Evolutionary conservation across 2,113 vertebrate species (phyloP).

Genomic region (Xiphias gladius): DNA sequence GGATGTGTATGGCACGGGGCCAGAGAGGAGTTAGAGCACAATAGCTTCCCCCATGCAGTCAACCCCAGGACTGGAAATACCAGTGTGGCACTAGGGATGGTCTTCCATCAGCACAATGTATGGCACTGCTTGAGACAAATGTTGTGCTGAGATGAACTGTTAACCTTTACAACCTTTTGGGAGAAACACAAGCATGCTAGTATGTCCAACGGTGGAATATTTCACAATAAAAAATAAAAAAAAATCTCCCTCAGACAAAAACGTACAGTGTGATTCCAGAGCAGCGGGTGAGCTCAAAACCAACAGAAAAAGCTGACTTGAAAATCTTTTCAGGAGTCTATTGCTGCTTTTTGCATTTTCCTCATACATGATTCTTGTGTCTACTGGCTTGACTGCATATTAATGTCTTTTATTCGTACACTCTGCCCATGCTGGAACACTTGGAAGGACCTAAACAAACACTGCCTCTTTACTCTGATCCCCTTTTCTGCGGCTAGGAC

Average conservation of each 20-base stretch:
- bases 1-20: conserved; percentile 78
- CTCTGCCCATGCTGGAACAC: conserved; percentile 25
- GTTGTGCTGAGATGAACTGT: conserved; percentile 63
- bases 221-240: conserved; percentile 43
- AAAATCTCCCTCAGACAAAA: conserved; percentile 28
- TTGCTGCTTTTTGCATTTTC: conserved; percentile 13
- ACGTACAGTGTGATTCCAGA: conserved; percentile 16
- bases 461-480: conserved; percentile 39
- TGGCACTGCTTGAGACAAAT: conserved; percentile 72
- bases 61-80: conserved; percentile 78
- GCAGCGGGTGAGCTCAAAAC: neutral
- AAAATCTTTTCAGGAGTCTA: conserved; percentile 1
- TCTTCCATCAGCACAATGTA: conserved; percentile 72
- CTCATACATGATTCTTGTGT: neutral
- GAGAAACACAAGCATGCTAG: conserved; percentile 56
- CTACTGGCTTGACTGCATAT: conserved; percentile 5
- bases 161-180: conserved; percentile 75
- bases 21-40: conserved; percentile 77
- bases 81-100: conserved; percentile 77
- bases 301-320: conserved; percentile 10
- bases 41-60: conserved; percentile 67
- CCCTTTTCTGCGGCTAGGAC: conserved; percentile 49
- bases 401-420: conserved; percentile 15
- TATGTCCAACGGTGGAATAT: conserved; percentile 54
- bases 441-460: conserved; percentile 64